These are phyloP conservation scores for Drosophila teissieri DNA, from an alignment of 1,140 invertebrate genomes.

Conservation along the genomic window DNA sequence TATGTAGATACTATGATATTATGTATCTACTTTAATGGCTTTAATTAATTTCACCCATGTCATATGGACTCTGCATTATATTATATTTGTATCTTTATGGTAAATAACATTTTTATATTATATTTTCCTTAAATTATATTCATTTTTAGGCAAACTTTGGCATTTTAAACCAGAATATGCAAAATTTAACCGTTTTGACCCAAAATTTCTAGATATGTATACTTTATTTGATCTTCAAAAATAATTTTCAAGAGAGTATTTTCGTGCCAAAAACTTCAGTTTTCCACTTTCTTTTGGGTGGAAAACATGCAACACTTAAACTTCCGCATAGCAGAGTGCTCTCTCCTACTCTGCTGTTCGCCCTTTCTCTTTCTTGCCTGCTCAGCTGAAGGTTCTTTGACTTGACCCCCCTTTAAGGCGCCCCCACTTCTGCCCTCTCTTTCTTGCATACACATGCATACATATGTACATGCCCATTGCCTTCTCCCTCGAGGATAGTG, in stretches of 20 bases:
- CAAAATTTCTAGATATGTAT: not conserved
- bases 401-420: slow-evolving; percentile 60
- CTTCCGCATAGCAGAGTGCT: slow-evolving; percentile 71
- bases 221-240: slow-evolving; percentile 25
- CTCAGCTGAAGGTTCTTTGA: slow-evolving; percentile 66
- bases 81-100: too few relatives aligned
- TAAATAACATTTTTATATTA: too few relatives aligned
- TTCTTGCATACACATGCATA: slow-evolving; percentile 4
- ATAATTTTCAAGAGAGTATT: slow-evolving; percentile 25
- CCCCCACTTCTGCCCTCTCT: slow-evolving; percentile 30
- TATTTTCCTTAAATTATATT: too few relatives aligned
- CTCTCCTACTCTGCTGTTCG: slow-evolving; percentile 17
- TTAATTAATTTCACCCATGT: too few relatives aligned
- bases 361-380: slow-evolving; percentile 6
- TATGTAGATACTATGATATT: too few relatives aligned
- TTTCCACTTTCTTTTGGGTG: slow-evolving; percentile 59
- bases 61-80: too few relatives aligned
- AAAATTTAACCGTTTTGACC: not conserved
- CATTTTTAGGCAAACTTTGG: too few relatives aligned
- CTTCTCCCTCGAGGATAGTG: slow-evolving; percentile 53
- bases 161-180: too few relatives aligned
- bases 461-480: slow-evolving; percentile 42
- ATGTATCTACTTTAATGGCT: too few relatives aligned
- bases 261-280: slow-evolving; percentile 43
- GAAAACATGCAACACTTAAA: slow-evolving; percentile 56